Evolutionary conservation across 1,140 invertebrate genomes (phyloP), one percentile per base, ranked within the genome.

Genomic region (Glossosoma conforme): DNA sequence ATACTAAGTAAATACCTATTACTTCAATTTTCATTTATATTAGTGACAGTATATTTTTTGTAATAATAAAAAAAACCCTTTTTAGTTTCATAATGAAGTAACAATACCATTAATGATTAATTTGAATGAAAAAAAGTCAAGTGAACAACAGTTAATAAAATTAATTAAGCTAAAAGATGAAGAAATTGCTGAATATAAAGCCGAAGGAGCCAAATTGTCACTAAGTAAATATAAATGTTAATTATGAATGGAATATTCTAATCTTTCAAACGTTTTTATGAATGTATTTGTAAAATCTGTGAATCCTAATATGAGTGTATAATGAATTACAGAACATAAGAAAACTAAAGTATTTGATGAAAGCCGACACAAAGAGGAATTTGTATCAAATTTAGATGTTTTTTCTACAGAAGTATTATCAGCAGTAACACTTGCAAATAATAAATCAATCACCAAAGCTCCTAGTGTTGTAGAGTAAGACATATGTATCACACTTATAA

Each of bases 161-260:
- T 18, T 49, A 14, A 42, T 60, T 17, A 19, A 33, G 11, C 48
- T 49, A 41, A 54, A 60, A 45, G 58, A 60, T 56, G 15, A 36
- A 13, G 58, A 60, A 57, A 60, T 57, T 37, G 10, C 13, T n/a
- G 51, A 57, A 35, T 60, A 60, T 21, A 54, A 52, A 51, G 46
- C 44, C 19, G 44, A 54, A 49, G 54, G 52, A 33, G 54, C 51
- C 8, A 44, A 25, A 14, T 28, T 56, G 15, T 38, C 49, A 17
- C 38, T 52, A 20, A 56, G 57, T 59, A 37, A 25, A 44, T 41
- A 37, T 5, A 14, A 18, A 36, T 37, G 14, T 5, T 44, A 8
- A 15, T 44, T 44, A 30, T 21, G n/a, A 15, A 22, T 49, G 6
- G 18, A 9, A 9, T n/a, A 41, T 36, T 40, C 30, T 19, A 35